Conservation (phyloP, 2,888 invertebrate genomes). For the Falcaria lacertinaria region DNA sequence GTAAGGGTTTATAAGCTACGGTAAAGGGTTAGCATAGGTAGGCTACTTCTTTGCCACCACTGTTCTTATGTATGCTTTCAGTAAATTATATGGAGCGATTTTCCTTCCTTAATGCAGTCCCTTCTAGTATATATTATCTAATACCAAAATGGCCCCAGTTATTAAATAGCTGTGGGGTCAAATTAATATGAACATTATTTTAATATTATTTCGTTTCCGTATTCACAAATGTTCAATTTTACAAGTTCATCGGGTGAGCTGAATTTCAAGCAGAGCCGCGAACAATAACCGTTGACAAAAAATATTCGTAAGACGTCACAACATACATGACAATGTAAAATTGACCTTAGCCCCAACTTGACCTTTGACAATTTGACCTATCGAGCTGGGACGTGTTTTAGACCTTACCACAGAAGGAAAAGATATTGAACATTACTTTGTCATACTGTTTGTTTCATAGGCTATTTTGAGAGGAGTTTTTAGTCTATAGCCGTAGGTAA, state of each 20-base stretch:
- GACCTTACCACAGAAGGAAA: conserved; percentile 8
- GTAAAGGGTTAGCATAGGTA: too few relatives aligned
- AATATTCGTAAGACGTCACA: conserved; percentile 40
- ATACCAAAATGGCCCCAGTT: too few relatives aligned
- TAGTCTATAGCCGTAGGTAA: conserved; percentile 36
- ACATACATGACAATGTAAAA: conserved; percentile 67
- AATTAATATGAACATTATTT: neutral
- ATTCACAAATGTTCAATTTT: neutral
- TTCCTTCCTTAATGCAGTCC: too few relatives aligned
- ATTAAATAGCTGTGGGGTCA: too few relatives aligned
- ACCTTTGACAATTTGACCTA: conserved; percentile 57
- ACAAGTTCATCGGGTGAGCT: neutral
- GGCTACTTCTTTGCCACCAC: too few relatives aligned
- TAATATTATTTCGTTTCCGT: neutral
- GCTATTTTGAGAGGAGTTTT: neutral
- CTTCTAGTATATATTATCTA: too few relatives aligned
- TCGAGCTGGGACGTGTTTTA: conserved; percentile 58
- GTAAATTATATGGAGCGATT: too few relatives aligned
- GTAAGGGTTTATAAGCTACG: too few relatives aligned
- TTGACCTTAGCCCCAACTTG: conserved; percentile 54
- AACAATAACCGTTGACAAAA: conserved; percentile 38
- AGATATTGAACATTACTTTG: conserved; percentile 12
- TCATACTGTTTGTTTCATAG: conserved; percentile 5
- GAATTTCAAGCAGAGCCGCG: neutral
- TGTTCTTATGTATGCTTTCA: too few relatives aligned